A percentile compares a stretch with the other conserved stretches of the same genome.
Conservation (phyloP, 2,113 vertebrate species). For the Andinoacara biseriatus region DNA sequence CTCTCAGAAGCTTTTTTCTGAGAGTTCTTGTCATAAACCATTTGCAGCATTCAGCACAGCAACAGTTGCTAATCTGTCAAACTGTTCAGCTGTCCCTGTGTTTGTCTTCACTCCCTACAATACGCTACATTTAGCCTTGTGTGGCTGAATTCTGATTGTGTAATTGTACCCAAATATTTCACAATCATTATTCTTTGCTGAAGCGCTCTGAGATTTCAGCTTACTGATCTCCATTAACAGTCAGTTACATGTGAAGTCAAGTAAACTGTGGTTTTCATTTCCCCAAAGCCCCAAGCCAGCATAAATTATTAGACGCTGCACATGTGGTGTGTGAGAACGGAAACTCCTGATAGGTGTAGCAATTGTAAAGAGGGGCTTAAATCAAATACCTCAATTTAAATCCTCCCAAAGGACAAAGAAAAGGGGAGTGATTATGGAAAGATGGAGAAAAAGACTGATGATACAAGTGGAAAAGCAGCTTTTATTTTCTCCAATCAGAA, state of each 20-base stretch:
- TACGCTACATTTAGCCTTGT: background rate
- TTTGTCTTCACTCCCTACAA: background rate
- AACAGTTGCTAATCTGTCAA: background rate
- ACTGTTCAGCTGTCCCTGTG: background rate
- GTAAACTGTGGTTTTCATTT: constrained; percentile 12
- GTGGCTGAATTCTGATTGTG: background rate
- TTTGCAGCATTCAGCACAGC: background rate
- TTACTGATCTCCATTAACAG: background rate
- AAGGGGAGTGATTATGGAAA: background rate
- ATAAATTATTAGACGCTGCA: background rate
- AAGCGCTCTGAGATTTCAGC: background rate
- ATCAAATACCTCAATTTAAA: background rate
- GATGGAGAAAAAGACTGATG: background rate
- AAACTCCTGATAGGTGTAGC: background rate
- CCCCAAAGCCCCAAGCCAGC: background rate
- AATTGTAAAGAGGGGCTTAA: background rate
- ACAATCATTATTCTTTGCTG: background rate
- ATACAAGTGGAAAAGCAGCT: constrained; percentile 4
- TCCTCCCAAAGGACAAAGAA: background rate
- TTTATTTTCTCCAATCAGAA: constrained; percentile 41
- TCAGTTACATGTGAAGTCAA: background rate
- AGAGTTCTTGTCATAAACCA: background rate
- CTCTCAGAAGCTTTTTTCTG: background rate
- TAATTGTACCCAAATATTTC: constrained; percentile 5
- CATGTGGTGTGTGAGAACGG: background rate